These are phyloP conservation scores for Tetrao urogallus DNA, from an alignment of 2,113 vertebrate species.

Conservation along the genomic window DNA sequence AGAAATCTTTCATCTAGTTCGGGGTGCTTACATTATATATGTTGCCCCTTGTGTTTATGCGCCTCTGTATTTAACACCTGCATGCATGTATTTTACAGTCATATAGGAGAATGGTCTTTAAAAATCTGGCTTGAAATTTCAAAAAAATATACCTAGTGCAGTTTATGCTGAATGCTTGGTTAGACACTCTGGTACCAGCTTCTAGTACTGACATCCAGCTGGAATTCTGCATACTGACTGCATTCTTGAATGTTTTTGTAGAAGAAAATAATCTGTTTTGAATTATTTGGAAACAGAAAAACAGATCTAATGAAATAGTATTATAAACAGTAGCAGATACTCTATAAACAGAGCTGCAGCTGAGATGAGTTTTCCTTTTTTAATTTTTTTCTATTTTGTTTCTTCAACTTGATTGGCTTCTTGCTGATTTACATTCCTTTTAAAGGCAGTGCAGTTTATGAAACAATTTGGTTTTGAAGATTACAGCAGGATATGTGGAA, in stretches of 20 bases:
- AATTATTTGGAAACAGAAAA: not conserved
- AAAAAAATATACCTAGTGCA: not conserved
- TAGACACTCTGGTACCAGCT: not conserved
- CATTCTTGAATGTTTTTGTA: not conserved
- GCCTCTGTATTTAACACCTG: not conserved
- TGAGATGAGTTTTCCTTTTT: not conserved
- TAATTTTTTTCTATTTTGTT: not conserved
- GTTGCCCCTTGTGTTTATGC: not conserved
- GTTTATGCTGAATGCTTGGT: not conserved
- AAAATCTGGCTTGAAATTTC: not conserved
- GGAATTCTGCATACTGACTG: not conserved
- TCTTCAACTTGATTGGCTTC: not conserved
- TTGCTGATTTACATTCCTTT: not conserved
- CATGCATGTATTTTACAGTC: not conserved
- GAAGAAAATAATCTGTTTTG: not conserved
- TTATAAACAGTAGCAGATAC: not conserved
- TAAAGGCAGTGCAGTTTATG: not conserved
- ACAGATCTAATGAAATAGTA: not conserved
- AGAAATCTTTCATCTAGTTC: not conserved
- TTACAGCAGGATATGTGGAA: not conserved
- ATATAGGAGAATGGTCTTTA: not conserved
- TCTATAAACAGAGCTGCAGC: not conserved
- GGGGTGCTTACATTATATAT: not conserved
- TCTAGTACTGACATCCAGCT: not conserved
- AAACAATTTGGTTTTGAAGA: not conserved